Evolutionary conservation across 2,888 invertebrate species (phyloP), one percentile per base, ranked within the genome.

Genomic region (Hypomecis punctinalis): DNA sequence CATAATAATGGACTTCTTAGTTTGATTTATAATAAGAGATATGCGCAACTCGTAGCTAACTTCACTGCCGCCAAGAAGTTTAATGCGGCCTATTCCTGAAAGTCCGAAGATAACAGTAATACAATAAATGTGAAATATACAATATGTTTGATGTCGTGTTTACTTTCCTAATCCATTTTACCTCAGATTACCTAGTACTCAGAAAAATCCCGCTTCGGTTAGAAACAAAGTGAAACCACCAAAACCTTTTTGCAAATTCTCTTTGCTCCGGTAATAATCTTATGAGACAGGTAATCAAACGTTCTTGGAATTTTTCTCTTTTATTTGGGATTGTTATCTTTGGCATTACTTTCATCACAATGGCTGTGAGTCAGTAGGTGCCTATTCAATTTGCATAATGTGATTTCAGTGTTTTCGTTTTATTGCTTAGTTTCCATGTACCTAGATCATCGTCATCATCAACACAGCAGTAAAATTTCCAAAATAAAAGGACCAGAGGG

Each of bases 311-410:
- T 73, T 70, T 70, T 47, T 69, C 46, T 74, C 69, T 40, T 77
- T 78, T 79, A 75, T 79, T 73, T 73, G 72, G 74, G 69, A 70
- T 67, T 74, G 76, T 82, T 79, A 83, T 82, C 79, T 84, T 82
- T 76, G 75, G 73, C 72, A 78, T 80, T 84, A 79, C 82, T 80
- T 79, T 77, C 79, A 80, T 76, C 77, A 79, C 81, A 78, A 77
- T 76, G 77, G 74, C 73, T 72, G 75, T 71, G 75, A 79, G 80
- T 58, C 37, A 37, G 55, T 83, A 81, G 82, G 83, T 86, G 84
- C 81, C 82, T 83, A 79, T 83, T 79, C 77, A 83, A 88, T 88
- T 88, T 88, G 80, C 88, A 88, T 88, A 88, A 84, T 83, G 84
- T 87, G 86, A 89, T 88, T 88, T 82, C 81, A 77, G 81, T 81